These are phyloP conservation scores for Elymnias hypermnestra DNA, from an alignment of 1,140 invertebrate species.

Conservation along the genomic window DNA sequence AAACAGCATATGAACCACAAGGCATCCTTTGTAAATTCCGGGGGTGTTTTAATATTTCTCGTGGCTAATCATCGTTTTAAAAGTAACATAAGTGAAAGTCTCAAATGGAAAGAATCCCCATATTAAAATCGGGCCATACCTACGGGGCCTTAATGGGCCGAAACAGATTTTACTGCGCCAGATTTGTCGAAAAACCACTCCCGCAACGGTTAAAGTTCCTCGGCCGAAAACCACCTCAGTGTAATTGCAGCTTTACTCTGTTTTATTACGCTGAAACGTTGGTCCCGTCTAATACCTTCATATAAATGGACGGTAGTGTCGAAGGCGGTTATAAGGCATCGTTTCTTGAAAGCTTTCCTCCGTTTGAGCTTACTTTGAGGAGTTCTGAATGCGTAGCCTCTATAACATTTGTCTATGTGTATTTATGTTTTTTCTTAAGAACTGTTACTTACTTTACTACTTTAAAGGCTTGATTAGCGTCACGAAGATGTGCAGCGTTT, in stretches of 20 bases:
- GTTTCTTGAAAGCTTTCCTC: slow-evolving; percentile 40
- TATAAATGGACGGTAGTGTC: slow-evolving; percentile 47
- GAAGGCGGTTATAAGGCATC: slow-evolving; percentile 42
- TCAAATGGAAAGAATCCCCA: background rate
- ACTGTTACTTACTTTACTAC: too few species aligned
- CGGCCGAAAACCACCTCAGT: slow-evolving; percentile 22
- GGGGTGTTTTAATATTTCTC: too few species aligned
- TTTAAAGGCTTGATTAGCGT: too few species aligned
- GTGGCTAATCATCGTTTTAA: too few species aligned
- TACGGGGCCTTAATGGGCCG: slow-evolving; percentile 15
- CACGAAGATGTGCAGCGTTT: too few species aligned
- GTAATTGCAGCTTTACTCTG: slow-evolving; percentile 38
- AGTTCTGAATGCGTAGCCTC: too few species aligned
- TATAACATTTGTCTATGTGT: too few species aligned
- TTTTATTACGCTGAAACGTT: slow-evolving; percentile 36
- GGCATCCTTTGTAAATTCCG: too few species aligned
- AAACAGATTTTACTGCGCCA: slow-evolving; percentile 24
- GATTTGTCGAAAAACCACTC: slow-evolving; percentile 21
- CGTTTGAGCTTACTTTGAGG: too few species aligned
- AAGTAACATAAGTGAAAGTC: too few species aligned
- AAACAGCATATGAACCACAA: too few species aligned
- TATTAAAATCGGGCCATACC: slow-evolving; percentile 5
- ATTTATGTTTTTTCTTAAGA: too few species aligned
- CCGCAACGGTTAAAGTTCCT: slow-evolving; percentile 20
- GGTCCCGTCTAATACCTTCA: slow-evolving; percentile 48